Evolutionary conservation across 2,888 invertebrate genomes (phyloP).

Genomic region (Syrphus vitripennis): DNA sequence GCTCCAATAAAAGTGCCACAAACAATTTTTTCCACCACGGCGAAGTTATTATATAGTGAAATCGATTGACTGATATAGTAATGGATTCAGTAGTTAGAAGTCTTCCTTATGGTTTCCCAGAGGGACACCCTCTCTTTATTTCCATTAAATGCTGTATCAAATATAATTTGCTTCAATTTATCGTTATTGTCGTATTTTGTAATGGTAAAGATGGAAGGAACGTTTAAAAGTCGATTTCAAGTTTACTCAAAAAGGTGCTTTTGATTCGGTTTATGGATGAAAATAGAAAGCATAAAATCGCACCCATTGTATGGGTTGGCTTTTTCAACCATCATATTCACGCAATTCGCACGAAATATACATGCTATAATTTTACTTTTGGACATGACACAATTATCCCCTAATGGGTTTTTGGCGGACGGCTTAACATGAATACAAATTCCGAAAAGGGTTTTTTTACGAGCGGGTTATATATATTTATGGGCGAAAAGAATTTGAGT

Average conservation of each 20-base stretch:
- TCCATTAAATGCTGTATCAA: slow-evolving; percentile 40
- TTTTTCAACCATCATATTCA: neutral
- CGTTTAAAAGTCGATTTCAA: neutral
- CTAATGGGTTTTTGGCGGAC: slow-evolving; percentile 15
- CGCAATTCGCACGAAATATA: slow-evolving; percentile 28
- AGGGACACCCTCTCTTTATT: neutral
- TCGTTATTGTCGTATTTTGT: too few species aligned
- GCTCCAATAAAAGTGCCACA: slow-evolving; percentile 57
- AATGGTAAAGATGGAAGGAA: neutral
- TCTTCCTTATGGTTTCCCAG: neutral
- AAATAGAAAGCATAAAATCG: neutral
- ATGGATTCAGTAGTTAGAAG: slow-evolving; percentile 29
- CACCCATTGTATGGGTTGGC: neutral
- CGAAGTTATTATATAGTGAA: slow-evolving; percentile 23
- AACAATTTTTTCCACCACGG: slow-evolving; percentile 40
- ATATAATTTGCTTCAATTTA: slow-evolving; percentile 59
- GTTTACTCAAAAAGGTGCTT: neutral
- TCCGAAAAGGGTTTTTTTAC: slow-evolving; percentile 33
- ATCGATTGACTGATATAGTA: slow-evolving; percentile 60
- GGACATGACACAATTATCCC: neutral
- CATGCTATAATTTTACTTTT: slow-evolving; percentile 21
- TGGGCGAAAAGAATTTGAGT: neutral
- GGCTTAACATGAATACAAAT: slow-evolving; percentile 15
- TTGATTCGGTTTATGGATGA: neutral
- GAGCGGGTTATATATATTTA: slow-evolving; percentile 5